Evolutionary conservation across 2,888 invertebrate species (phyloP).

Genomic region (Aphodius granarius): DNA sequence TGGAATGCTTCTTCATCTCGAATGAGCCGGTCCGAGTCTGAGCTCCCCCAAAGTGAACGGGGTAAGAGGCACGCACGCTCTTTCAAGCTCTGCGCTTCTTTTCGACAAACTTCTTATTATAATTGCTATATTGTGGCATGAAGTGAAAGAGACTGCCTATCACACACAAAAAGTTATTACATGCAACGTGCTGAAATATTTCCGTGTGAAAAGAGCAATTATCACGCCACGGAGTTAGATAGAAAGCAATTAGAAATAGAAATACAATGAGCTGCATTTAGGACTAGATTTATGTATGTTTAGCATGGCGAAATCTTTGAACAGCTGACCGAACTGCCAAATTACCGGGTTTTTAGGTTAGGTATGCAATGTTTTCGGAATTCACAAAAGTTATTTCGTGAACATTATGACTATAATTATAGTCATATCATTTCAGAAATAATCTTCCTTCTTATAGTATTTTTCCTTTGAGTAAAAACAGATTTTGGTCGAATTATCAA

Average conservation of each 20-base stretch:
- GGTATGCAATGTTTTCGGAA: not conserved
- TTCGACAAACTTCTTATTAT: not conserved
- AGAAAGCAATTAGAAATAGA: no score
- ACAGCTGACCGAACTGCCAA: not conserved
- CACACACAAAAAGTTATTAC: not conserved
- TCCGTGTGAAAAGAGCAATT: not conserved
- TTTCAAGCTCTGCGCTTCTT: not conserved
- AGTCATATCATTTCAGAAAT: no score
- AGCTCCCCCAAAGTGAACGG: not conserved
- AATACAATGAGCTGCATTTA: not conserved
- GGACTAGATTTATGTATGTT: no score
- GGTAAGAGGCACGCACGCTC: not conserved
- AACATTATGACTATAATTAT: no score
- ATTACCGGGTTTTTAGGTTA: not conserved
- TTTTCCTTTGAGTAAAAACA: no score
- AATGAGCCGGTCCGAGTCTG: not conserved
- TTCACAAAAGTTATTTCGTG: no score
- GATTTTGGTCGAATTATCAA: no score
- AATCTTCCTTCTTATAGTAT: no score
- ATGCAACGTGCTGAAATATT: not conserved
- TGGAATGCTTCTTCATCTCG: conserved; percentile 9
- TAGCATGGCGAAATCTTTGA: not conserved
- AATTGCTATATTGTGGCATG: not conserved
- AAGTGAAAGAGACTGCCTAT: not conserved
- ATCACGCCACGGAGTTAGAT: no score